Base-by-base conservation (phyloP, 2,888 invertebrate species). In the Sussaba pulchella region DNA sequence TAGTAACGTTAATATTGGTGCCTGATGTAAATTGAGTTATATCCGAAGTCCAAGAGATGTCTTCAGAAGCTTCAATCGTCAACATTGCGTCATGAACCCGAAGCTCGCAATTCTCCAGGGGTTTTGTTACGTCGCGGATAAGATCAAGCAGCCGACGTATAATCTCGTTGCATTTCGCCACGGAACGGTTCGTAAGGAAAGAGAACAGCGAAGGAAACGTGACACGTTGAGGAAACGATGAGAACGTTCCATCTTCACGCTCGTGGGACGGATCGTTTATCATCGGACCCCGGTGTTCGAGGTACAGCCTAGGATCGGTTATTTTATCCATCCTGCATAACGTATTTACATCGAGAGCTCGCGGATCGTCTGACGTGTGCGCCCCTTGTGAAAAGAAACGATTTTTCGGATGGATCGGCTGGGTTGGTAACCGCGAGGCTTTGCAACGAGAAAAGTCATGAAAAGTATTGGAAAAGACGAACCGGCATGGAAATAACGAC, bases 201-300 rank as follows among this genome's bases (percentile, higher is more conserved):
- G 57, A 67, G 69, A 59, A 19, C 69, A 26, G 69, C 39, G 73
- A 79, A 63, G 57, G 17, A 21, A 61, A 41, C 43, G 61, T 69
- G 77, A 77, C 77, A 63, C 69, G 54, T 77, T 64, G 61, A 61
- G 64, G 36, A 75, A 75, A 82, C 81, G 31, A 31, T 31, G 82
- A 76, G 83, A 87, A 85, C 86, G 83, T 79, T 86, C 79, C 81
- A 83, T 87, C 85, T 83, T 87, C 81, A 81, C n/a, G 79, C 78
- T 67, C 73, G 69, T 82, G 71, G 67, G 75, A 75, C 78, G 70
- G 76, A 81, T 87, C 87, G 86, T 89, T 88, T 87, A 86, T 88
- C 88, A 87, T 88, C 81, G 81, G 47, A 67, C 72, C 59, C 47
- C 78, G 61, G 39, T 61, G 82, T 82, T 78, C 50, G 61, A 83